Base-by-base conservation (phyloP, 2,888 invertebrate genomes). In the Xanthorhoe spadicearia region DNA sequence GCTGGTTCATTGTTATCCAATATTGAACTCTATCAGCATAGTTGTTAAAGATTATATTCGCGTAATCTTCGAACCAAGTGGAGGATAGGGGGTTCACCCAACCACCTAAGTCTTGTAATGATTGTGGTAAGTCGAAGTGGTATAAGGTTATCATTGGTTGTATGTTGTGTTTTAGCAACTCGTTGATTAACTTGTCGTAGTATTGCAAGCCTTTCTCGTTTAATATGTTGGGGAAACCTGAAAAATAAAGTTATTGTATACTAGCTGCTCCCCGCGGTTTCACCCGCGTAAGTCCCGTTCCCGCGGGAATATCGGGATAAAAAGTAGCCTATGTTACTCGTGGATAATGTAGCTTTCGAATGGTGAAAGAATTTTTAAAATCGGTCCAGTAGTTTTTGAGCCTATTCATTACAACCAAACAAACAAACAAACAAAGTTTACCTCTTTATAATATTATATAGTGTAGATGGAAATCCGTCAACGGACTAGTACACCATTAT, bases 1-100 rank as follows among this genome's bases (percentile, higher is more conserved):
- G 95, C 71, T 95, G 95, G 78, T 95, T 95, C 0, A 95, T 83
- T 0, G 95, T 95, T 0, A 95, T 89, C 95, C 95, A 95, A 53
- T 86, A 88, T 69, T 94, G 90, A 0, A 94, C 94, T 62, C 59
- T 73, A 64, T 70, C 65, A 0, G 93, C 93, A 68, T 90, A 94
- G 72, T 83, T 79, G 5, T 85, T 74, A 71, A 84, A 94, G 0
- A 87, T 82, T 17, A 93, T 78, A 32, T 86, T 80, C 0, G 94
- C 92, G 69, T 94, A 94, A 10, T 90, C 88, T 61, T 86, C 87
- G 70, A 93, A 94, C 86, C 94, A 93, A 17, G 85, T 81, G 0
- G 87, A 69, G 10, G 93, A 77, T 0, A 88, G 49, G 0, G 89
- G 84, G 69, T 92, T 94, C 0, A 83, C 65, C 64, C 73, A 79